A percentile compares a stretch with the other conserved stretches of the same genome.
Conservation (phyloP, 2,888 invertebrate genomes). For the Watsonalla cultraria region DNA sequence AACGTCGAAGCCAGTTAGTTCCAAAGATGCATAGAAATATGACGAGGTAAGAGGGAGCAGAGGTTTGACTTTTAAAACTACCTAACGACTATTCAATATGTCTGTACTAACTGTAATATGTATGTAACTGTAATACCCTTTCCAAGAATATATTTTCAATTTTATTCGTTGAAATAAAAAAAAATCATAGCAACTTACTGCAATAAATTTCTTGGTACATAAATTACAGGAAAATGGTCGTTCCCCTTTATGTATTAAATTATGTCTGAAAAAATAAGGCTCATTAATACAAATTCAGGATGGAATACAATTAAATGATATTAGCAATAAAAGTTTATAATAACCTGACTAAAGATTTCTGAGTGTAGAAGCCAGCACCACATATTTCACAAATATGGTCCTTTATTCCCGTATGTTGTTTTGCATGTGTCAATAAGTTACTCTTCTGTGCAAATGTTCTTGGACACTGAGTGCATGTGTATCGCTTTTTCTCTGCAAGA, state of each 20-base stretch:
- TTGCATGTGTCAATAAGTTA: constrained; percentile 59
- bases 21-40: too few species aligned
- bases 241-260: constrained; percentile 72
- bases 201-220: constrained; percentile 70
- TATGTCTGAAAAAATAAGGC: constrained; percentile 56
- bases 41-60: too few species aligned
- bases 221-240: constrained; percentile 66
- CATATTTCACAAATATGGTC: constrained; percentile 74
- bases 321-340: constrained; percentile 1
- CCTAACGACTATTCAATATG: too few species aligned
- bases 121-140: too few species aligned
- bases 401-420: constrained; percentile 68
- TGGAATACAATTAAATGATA: background rate
- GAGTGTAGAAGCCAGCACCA: constrained; percentile 72
- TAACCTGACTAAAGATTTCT: constrained; percentile 70
- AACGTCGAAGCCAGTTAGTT: too few species aligned
- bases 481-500: constrained; percentile 67
- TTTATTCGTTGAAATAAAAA: constrained; percentile 4
- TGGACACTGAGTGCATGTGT: constrained; percentile 63
- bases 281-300: background rate
- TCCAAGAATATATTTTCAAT: background rate
- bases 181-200: constrained; percentile 49
- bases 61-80: too few species aligned
- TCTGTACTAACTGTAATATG: too few species aligned
- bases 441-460: constrained; percentile 68